These are phyloP conservation scores for Andrena chrysosceles DNA, from an alignment of 2,888 invertebrate species.

Conservation along the genomic window DNA sequence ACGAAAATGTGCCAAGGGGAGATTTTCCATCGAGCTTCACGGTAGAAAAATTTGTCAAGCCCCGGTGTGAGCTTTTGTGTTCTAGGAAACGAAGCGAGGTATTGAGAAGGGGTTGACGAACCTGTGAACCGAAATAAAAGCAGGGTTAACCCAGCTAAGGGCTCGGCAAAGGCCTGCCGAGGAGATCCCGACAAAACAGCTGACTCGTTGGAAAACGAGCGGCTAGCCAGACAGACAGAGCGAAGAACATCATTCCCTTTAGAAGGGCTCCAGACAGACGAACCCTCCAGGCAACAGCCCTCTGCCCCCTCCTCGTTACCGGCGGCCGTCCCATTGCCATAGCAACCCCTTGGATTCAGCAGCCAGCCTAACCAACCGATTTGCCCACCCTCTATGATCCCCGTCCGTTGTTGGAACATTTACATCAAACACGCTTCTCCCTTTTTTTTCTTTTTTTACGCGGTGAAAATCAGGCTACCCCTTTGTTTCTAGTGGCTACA, in stretches of 20 bases:
- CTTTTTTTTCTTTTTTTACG: conserved; percentile 13
- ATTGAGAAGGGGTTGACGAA: conserved; percentile 9
- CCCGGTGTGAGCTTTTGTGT: background rate
- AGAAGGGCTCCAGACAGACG: conserved; percentile 80
- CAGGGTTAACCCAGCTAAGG: background rate
- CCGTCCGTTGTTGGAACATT: conserved; percentile 57
- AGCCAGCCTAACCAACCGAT: conserved; percentile 70
- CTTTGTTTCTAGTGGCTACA: conserved; percentile 34
- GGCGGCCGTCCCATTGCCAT: conserved; percentile 78
- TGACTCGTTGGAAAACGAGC: conserved; percentile 58
- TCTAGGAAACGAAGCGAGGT: background rate
- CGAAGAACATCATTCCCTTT: conserved; percentile 77
- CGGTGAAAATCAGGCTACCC: conserved; percentile 34
- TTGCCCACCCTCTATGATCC: conserved; percentile 51
- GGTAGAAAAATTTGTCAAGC: background rate
- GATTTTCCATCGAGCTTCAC: background rate
- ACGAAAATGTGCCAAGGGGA: background rate
- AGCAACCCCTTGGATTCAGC: conserved; percentile 81
- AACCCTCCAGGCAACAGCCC: conserved; percentile 74
- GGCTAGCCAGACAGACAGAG: conserved; percentile 57
- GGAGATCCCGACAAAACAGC: conserved; percentile 62
- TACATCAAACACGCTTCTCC: conserved; percentile 52
- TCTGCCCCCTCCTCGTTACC: conserved; percentile 59
- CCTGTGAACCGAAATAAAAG: background rate
- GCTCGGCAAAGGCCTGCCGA: background rate